Evolutionary conservation across 1,140 invertebrate species (phyloP).

Genomic region (Bemisia tabaci): DNA sequence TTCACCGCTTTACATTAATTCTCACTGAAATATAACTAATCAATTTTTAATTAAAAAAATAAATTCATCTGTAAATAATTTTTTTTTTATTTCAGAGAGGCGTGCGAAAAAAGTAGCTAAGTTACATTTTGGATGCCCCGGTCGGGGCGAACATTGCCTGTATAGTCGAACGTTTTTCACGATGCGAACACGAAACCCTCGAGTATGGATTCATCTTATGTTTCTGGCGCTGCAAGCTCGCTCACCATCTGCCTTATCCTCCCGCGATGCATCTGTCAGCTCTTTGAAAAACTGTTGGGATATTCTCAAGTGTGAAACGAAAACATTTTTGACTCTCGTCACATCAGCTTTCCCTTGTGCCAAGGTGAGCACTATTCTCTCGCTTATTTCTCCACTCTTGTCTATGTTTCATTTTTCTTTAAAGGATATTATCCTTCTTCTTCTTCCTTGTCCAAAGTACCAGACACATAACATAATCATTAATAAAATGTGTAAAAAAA

Average conservation of each 20-base stretch:
- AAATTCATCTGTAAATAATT: too few relatives aligned
- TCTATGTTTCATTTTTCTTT: too few relatives aligned
- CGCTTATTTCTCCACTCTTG: too few relatives aligned
- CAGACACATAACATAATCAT: too few relatives aligned
- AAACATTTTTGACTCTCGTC: constrained; percentile 76
- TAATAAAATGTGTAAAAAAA: too few relatives aligned
- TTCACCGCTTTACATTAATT: too few relatives aligned
- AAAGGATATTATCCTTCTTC: too few relatives aligned
- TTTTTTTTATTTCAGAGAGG: constrained; percentile 45
- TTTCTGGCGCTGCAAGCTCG: constrained; percentile 77
- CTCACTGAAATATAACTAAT: too few relatives aligned
- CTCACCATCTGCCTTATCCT: constrained; percentile 63
- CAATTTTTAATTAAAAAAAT: too few relatives aligned
- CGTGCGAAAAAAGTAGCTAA: constrained; percentile 73
- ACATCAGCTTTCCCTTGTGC: constrained; percentile 80
- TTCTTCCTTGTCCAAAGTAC: too few relatives aligned
- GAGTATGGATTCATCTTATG: constrained; percentile 91
- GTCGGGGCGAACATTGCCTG: constrained; percentile 73
- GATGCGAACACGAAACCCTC: constrained; percentile 70
- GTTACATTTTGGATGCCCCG: constrained; percentile 78
- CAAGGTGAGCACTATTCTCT: constrained; percentile 40
- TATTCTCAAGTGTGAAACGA: constrained; percentile 77
- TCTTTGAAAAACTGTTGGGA: constrained; percentile 85
- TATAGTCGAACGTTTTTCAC: constrained; percentile 73
- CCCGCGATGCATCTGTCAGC: constrained; percentile 65